Base-by-base conservation (phyloP, 2,113 vertebrate species). In the Cynocephalus volans region DNA sequence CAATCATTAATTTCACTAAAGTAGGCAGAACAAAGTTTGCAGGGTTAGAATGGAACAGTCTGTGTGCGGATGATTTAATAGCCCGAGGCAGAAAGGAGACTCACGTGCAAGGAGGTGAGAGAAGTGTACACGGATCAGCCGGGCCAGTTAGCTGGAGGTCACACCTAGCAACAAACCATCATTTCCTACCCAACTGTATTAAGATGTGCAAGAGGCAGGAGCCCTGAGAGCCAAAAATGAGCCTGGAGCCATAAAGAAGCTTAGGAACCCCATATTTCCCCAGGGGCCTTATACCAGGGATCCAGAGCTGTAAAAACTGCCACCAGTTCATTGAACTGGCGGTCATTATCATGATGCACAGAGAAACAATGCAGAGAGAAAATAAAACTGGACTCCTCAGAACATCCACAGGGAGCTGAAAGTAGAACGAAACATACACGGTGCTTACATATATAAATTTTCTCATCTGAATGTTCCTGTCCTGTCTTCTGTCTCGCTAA, bases 121-220 rank as follows among this genome's bases (percentile, higher is more conserved):
- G 41, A n/a, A 14, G 3, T 17, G 21, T 19, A 3, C 3, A 8
- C 1, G 8, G 45, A 3, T 23, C 75, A 58, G 56, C 1, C 3
- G 41, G 2, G 45, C 4, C 0, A 28, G 64, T 19, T 52, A 56
- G n/a, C 36, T 31, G n/a, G 23, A 64, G 75, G n/a, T 52, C 24
- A 41, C 24, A 2, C 50, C 28, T 45, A 15, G 28, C 48, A 41
- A 33, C 62, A 60, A 58, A 19, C 17, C 28, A 58, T 18, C 33
- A 4, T 45, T 64, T 73, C 77, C 45, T 52, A 41, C 67, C 54
- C n/a, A 17, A 45, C 77, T 36, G 11, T 33, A 31, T 28, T 8
- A 23, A 62, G 56, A 33, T 21, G n/a, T 48, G 12, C 8, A 4
- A 6, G 50, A 64, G 28, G 75, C 23, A 11, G 60, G 50, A 48